Base-by-base conservation (phyloP, 2,888 invertebrate species). In the Tipula helvola region DNA sequence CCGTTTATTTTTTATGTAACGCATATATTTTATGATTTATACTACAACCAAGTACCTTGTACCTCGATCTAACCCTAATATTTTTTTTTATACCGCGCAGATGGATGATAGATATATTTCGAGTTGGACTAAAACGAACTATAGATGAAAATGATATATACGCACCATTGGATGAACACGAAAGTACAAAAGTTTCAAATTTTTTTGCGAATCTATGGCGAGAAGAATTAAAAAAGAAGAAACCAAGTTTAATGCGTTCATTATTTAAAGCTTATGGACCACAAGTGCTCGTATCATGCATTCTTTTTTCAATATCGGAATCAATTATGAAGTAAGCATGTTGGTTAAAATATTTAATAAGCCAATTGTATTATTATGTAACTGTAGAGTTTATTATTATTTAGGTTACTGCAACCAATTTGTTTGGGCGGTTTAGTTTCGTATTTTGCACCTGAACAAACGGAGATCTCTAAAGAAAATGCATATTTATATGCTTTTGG, bases 401-500 rank as follows among this genome's bases (percentile, higher is more conserved):
- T 1, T 91, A 95, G 95, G 89, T 91, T 95, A 88, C 90, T 93
- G 3, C 94, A 94, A 89, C 95, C 95, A 2, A 89, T 94, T 88
- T 94, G 94, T 87, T 91, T 95, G 3, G 95, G 95, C 87, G 93
- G 93, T 4, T 90, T 95, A 16, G 94, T 96, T n/a, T 92, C 93
- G 0, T 95, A 94, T 88, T 95, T 95, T 89, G 90, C 89, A 12
- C 88, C 88, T 1, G 93, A 93, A 0, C 93, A 94, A 39, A 92
- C 90, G 0, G 91, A 92, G 0, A 91, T 94, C 10, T 90, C 91
- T 0, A 89, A 92, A 18, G 89, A 92, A 0, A 91, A 94, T 13
- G 96, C 96, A 0, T 96, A 95, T 89, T 89, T 94, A 12, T 95
- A 95, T 90, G 95, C 95, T 0, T 90, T 92, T 0, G 94, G 94